Evolutionary conservation across 1,140 invertebrate species (phyloP), one percentile per base, ranked within the genome.

Genomic region (Drosophila chauvacae): DNA sequence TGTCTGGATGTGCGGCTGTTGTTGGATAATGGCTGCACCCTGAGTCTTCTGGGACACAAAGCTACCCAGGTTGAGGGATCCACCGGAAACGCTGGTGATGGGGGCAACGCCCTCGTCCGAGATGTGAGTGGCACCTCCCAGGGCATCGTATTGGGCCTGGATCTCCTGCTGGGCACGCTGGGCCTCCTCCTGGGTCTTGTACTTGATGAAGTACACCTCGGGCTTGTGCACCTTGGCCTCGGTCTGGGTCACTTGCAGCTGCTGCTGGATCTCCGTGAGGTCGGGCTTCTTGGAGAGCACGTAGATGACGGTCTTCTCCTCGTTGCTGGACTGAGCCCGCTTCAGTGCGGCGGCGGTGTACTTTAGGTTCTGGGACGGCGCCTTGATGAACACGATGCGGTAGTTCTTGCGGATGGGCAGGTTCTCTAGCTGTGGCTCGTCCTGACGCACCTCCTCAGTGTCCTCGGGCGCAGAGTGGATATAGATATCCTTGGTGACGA

Each of bases 311-410:
- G 96, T 97, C 92, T 97, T 97, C 90, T 97, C 96, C 93, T 97
- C 96, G 64, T 96, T 96, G 61, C 95, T 74, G 45, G 95, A 94
- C 76, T 96, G 94, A 50, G 88, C 91, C 4, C 79, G 88, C 60
- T 85, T 91, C 60, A 94, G 91, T 48, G 96, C 95, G 94, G 92
- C 41, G 93, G 94, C 48, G 93, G 95, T 28, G 4, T 95, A 95
- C 73, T 94, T 95, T 37, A 96, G 94, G 81, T 94, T 95, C 44
- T 95, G 94, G 50, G 95, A 94, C 35, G 96, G 96, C 20, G 96
- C 96, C 94, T 97, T 97, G 92, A 97, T 97, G 94, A 97, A 97
- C 84, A 97, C 96, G 84, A 97, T 97, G 92, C 96, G 96, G 94
- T 97, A 97, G 92, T 97, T 96, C 81, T 97, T 97, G 93, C 96